Percentiles rank a stretch among this genome's conserved stretches.
phyloP scores from a whole-genome alignment of 1,140 invertebrate species.

The Lasaia peninsularis region DNA sequence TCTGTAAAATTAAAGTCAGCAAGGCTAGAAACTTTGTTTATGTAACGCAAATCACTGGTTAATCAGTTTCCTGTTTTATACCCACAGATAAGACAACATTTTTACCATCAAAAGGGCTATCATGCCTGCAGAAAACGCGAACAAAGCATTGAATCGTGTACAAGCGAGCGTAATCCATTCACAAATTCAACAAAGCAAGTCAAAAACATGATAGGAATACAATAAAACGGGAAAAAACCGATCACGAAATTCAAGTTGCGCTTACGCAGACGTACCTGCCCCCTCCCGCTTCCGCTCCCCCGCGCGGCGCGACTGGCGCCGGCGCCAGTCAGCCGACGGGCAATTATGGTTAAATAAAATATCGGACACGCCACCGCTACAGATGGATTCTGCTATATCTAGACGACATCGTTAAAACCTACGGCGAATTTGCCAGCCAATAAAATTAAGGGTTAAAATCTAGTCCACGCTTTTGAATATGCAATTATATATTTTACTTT shows the following conservation, averaged over 20 bases:
- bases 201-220: conserved; percentile 57
- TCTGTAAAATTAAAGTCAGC: no score
- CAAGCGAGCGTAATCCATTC: conserved; percentile 49
- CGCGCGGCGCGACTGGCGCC: conserved; percentile 61
- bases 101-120: background rate
- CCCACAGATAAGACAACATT: no score
- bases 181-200: conserved; percentile 66
- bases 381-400: conserved; percentile 57
- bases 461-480: no score
- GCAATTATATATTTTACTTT: background rate
- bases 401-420: conserved; percentile 56
- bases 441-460: background rate
- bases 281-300: conserved; percentile 28
- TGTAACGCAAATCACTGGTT: no score
- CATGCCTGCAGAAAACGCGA: background rate
- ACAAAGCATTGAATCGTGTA: conserved; percentile 9
- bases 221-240: conserved; percentile 58
- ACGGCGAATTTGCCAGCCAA: conserved; percentile 19
- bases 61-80: no score
- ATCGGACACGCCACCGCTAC: conserved; percentile 62
- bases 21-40: no score
- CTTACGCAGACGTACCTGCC: conserved; percentile 58
- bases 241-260: conserved; percentile 64
- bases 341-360: conserved; percentile 77
- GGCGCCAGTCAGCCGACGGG: conserved; percentile 66